A percentile compares a stretch with the other conserved stretches of the same genome.
Evolutionary conservation across 2,888 invertebrate species (phyloP).

Genomic region (Tachina grossa): DNA sequence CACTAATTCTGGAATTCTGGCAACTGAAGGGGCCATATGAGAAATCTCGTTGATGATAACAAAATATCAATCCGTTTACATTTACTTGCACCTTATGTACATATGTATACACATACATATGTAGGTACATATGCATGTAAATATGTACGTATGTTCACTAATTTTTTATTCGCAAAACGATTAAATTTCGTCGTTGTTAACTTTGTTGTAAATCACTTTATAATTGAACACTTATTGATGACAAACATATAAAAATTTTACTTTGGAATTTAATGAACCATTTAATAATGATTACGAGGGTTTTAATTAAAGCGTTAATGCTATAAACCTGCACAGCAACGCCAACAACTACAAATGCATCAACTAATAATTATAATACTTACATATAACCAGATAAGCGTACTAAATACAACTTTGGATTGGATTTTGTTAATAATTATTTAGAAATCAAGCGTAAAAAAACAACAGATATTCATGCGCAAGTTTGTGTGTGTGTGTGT

Average conservation of each 20-base stretch:
- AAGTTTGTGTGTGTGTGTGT: neutral
- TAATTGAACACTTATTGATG: slow-evolving; percentile 66
- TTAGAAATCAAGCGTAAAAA: neutral
- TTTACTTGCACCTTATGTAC: too few species aligned
- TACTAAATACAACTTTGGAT: neutral
- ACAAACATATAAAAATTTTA: slow-evolving; percentile 61
- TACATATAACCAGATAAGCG: slow-evolving; percentile 13
- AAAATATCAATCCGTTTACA: too few species aligned
- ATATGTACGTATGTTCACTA: neutral
- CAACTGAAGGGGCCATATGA: too few species aligned
- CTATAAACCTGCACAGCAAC: slow-evolving; percentile 40
- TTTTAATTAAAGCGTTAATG: slow-evolving; percentile 69
- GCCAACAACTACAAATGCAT: slow-evolving; percentile 24
- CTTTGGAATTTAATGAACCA: slow-evolving; percentile 65
- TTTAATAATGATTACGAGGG: slow-evolving; percentile 61
- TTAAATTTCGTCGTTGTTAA: slow-evolving; percentile 33
- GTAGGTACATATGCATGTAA: neutral
- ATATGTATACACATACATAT: neutral
- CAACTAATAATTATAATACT: slow-evolving; percentile 42
- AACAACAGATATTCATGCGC: neutral
- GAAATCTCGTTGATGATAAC: too few species aligned
- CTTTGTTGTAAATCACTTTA: slow-evolving; percentile 61
- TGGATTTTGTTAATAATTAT: slow-evolving; percentile 16
- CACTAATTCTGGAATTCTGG: too few species aligned
- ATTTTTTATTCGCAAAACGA: slow-evolving; percentile 15